These are phyloP conservation scores for Actinemys pallida DNA, from an alignment of 2,113 vertebrate species.

Conservation along the genomic window DNA sequence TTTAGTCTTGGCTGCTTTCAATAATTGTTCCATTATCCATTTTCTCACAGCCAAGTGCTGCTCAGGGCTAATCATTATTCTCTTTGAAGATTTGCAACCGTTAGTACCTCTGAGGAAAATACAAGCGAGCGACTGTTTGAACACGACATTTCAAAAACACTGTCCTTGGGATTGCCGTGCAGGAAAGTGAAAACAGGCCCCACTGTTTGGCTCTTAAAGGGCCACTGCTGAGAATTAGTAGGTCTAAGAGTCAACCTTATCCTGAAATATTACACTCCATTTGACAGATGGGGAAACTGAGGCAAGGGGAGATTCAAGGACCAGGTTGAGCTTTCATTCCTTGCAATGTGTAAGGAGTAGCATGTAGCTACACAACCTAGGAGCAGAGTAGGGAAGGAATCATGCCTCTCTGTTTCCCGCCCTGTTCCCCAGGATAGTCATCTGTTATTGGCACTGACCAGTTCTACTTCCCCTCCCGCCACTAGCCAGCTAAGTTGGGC, in stretches of 20 bases:
- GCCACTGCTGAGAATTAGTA: not conserved
- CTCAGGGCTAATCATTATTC: not conserved
- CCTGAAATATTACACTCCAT: not conserved
- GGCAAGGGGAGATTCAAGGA: not conserved
- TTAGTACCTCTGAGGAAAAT: not conserved
- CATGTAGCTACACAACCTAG: not conserved
- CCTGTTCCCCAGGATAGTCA: accelerated
- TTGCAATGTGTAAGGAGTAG: not conserved
- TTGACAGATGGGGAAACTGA: not conserved
- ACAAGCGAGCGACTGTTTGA: accelerated
- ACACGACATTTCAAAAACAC: not conserved
- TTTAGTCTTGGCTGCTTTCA: not conserved
- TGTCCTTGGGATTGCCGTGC: not conserved
- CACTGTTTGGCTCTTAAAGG: accelerated
- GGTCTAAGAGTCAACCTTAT: not conserved
- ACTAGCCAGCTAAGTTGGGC: no score
- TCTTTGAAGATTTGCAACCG: slow-evolving; percentile 6
- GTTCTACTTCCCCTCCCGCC: accelerated
- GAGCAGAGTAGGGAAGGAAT: not conserved
- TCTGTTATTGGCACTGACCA: accelerated
- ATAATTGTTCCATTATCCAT: not conserved
- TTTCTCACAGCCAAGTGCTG: not conserved
- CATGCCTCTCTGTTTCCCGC: not conserved
- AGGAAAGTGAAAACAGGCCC: accelerated
- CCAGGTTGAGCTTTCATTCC: accelerated